Conservation (phyloP, 2,888 invertebrate genomes). For the Creontiades dilutus region DNA sequence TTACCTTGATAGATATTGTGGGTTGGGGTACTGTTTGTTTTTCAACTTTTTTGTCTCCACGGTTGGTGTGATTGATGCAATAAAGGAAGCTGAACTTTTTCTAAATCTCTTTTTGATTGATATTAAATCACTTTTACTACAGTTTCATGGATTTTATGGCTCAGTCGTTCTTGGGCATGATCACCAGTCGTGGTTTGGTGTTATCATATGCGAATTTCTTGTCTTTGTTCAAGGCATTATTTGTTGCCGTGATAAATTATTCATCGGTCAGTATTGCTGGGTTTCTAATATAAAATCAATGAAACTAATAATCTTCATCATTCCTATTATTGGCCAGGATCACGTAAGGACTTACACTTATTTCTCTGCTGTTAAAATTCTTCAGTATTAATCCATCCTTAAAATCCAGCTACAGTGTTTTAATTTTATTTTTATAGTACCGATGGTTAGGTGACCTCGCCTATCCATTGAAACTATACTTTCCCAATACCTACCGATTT, state of each 20-base stretch:
- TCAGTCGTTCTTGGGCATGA: no score
- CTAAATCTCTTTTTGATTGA: background rate
- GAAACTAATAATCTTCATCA: slow-evolving; percentile 2
- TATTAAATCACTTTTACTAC: no score
- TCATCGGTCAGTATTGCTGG: background rate
- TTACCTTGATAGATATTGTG: background rate
- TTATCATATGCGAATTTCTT: no score
- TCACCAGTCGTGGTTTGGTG: no score
- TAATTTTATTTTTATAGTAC: background rate
- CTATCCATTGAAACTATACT: background rate
- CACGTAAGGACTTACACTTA: background rate
- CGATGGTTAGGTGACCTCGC: background rate
- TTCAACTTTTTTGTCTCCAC: background rate
- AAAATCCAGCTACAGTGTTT: slow-evolving; percentile 10
- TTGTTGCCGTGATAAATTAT: background rate
- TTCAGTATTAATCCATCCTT: background rate
- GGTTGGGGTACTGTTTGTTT: background rate
- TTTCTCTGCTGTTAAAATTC: background rate
- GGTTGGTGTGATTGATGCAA: background rate
- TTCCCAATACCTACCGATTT: background rate
- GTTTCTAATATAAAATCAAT: background rate
- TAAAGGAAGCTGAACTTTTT: background rate
- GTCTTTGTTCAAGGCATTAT: no score
- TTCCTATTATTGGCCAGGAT: slow-evolving; percentile 32
- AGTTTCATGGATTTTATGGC: no score